Percentiles rank a stretch among this genome's conserved stretches.
These are phyloP conservation scores for Hiodon tergisus DNA, from an alignment of 2,113 vertebrate genomes.

Conservation along the genomic window DNA sequence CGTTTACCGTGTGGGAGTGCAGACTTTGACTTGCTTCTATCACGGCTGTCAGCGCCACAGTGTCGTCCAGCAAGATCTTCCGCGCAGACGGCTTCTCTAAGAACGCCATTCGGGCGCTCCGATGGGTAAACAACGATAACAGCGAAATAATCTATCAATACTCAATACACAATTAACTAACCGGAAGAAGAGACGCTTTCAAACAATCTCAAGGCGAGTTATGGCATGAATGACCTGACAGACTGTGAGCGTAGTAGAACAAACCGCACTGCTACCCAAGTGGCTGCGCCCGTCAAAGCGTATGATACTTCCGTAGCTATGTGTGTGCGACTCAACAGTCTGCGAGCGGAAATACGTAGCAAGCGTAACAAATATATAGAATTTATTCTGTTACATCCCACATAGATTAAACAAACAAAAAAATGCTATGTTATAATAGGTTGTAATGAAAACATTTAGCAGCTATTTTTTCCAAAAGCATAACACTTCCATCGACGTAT, in stretches of 20 bases:
- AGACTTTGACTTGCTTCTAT: constrained; percentile 90
- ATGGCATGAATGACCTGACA: background rate
- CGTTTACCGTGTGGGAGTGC: constrained; percentile 86
- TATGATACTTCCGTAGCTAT: no score
- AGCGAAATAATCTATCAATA: background rate
- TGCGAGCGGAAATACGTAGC: constrained; percentile 8
- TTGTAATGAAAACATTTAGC: no score
- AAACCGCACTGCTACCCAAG: no score
- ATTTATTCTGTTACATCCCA: background rate
- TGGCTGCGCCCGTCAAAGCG: no score
- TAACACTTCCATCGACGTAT: no score
- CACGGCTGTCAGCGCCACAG: constrained; percentile 74
- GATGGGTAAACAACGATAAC: background rate
- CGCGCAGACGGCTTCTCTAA: constrained; percentile 74
- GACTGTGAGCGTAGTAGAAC: background rate
- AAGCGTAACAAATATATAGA: background rate
- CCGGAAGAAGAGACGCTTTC: background rate
- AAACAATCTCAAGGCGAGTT: background rate
- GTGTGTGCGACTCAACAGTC: background rate
- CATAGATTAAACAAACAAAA: no score
- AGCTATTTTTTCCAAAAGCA: no score
- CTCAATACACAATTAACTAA: background rate
- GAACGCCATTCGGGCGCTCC: constrained; percentile 70
- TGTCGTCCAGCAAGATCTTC: constrained; percentile 82
- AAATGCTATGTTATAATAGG: no score